phyloP scores from a whole-genome alignment of 2,113 vertebrate species.

The Macroglossus sobrinus region DNA sequence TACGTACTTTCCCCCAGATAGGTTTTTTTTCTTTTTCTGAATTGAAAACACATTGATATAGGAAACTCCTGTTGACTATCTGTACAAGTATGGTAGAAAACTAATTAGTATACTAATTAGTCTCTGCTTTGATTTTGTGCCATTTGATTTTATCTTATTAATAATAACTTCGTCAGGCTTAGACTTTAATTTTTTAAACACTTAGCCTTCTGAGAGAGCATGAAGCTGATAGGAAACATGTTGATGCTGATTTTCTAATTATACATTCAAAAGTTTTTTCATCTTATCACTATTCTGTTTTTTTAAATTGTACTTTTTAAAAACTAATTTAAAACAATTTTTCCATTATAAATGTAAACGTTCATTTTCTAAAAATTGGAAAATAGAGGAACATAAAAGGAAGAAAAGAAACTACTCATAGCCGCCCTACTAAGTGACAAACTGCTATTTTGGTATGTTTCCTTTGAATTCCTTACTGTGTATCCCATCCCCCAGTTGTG shows the following conservation, averaged over 20 bases:
- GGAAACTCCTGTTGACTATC: not conserved
- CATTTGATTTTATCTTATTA: constrained; percentile 55
- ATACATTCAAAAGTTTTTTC: not conserved
- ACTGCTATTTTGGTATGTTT: not conserved
- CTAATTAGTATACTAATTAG: constrained; percentile 22
- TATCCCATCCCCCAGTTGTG: not conserved
- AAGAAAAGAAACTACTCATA: not conserved
- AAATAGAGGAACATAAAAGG: not conserved
- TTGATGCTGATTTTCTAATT: constrained; percentile 29
- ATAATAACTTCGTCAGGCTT: constrained; percentile 23
- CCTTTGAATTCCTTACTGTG: not conserved
- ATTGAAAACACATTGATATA: constrained; percentile 5
- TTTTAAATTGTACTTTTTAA: not conserved
- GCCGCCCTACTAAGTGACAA: not conserved
- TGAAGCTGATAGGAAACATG: not conserved
- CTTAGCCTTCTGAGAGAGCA: not conserved
- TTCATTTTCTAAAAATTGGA: constrained; percentile 27
- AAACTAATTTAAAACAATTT: constrained; percentile 11
- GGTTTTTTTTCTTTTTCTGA: not conserved
- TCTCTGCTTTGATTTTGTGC: constrained; percentile 40
- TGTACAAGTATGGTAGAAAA: not conserved
- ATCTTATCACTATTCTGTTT: not conserved
- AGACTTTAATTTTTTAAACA: constrained; percentile 29
- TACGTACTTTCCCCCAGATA: not conserved
- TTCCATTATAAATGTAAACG: not conserved